Percentiles rank a stretch among this genome's conserved stretches.
These are phyloP conservation scores for Syrista parreyssii DNA, from an alignment of 2,888 invertebrate species.

Conservation along the genomic window DNA sequence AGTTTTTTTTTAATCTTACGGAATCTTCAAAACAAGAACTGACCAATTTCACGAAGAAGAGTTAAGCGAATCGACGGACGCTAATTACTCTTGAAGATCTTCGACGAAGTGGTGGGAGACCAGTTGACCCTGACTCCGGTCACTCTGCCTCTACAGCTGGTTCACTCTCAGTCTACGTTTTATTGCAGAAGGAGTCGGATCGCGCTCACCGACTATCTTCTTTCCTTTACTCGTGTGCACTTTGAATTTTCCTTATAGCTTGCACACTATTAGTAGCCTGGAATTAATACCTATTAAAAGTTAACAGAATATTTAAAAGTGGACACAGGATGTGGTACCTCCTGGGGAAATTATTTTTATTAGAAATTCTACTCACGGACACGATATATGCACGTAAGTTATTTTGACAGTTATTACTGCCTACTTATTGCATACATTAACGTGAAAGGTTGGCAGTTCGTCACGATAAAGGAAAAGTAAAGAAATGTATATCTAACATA, in stretches of 20 bases:
- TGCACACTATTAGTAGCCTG: background rate
- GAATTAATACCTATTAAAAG: background rate
- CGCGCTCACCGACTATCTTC: background rate
- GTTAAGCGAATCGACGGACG: background rate
- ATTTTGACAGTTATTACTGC: background rate
- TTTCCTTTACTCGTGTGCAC: background rate
- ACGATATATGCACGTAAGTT: background rate
- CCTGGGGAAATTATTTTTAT: background rate
- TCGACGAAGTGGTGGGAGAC: slow-evolving; percentile 44
- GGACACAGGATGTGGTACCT: background rate
- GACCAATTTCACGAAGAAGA: background rate
- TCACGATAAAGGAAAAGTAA: background rate
- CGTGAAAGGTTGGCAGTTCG: background rate
- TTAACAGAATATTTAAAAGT: background rate
- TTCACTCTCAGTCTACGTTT: slow-evolving; percentile 10
- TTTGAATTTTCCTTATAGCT: background rate
- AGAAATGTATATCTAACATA: background rate
- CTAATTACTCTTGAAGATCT: background rate
- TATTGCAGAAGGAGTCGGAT: slow-evolving; percentile 8
- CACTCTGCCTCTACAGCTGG: slow-evolving; percentile 2
- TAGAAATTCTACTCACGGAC: background rate
- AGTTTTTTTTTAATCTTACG: background rate
- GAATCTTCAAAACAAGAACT: background rate
- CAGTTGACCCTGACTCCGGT: slow-evolving; percentile 55
- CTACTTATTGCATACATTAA: background rate